Evolutionary conservation across 92 coral and sea anemone species (phyloP), one percentile per base, ranked within the genome.

Genomic region (Porites divaricata): DNA sequence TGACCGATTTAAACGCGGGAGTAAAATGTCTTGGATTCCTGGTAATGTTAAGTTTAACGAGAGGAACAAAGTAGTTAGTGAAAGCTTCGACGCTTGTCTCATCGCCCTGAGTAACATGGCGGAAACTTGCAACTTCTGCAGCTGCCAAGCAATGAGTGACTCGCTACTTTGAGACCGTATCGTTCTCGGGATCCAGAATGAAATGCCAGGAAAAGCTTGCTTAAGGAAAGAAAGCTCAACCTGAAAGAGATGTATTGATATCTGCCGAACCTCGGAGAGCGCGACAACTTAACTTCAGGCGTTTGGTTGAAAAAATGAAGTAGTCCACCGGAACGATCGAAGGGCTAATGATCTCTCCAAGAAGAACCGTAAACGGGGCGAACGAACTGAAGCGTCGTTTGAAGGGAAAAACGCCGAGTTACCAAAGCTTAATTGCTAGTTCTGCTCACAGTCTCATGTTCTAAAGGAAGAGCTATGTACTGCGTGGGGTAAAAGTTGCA

Each of bases 41-140:
- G n/a, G n/a, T n/a, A n/a, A n/a, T n/a, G n/a, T n/a, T 74, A 71
- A 86, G 24, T 83, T 83, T 20, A 86, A 78, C 78, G 67, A 85
- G 71, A 56, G 78, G 20, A 80, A 77, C 4, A 84, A 85, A 53
- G 83, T 72, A 23, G 28, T 26, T 73, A 68, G 83, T 50, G 88
- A 67, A 76, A 76, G 7, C 19, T 75, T 64, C 19, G 88, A 84
- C n/a, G 79, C 88, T 24, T 74, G 75, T 66, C 75, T 75, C 13
- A 84, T 81, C 15, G 76, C 63, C 53, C 26, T 84, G 58, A 76
- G 82, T 75, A 76, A 84, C 75, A 26, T 76, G 83, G 66, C 77
- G 7, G 81, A 76, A 76, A 76, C 81, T 8, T 76, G 88, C 25
- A 77, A 70, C 50, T 85, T 85, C 76, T 85, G 89, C 48, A n/a